A percentile compares a stretch with the other conserved stretches of the same genome.
Conservation (phyloP, 2,797 vertebrate genomes). For the Thaleichthys pacificus region DNA sequence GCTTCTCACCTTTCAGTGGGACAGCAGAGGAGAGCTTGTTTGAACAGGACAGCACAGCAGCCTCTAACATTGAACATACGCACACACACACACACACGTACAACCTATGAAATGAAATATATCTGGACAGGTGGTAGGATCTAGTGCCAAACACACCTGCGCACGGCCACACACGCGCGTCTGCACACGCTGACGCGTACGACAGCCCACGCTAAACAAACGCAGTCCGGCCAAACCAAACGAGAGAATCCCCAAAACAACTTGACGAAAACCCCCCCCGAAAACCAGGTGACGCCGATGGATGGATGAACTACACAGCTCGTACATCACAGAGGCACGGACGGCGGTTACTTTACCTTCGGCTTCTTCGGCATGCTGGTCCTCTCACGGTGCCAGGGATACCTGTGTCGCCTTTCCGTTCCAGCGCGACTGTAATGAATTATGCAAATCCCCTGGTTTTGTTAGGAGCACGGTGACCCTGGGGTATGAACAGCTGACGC, state of each 20-base stretch:
- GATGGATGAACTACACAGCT: not conserved
- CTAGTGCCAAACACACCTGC: slow-evolving; percentile 25
- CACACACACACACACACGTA: not conserved
- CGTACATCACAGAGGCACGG: not conserved
- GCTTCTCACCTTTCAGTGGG: not conserved
- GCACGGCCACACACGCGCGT: not conserved
- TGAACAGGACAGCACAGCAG: not conserved
- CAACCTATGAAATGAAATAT: not conserved
- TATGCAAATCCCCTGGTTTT: slow-evolving; percentile 73
- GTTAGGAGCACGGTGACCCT: slow-evolving; percentile 65
- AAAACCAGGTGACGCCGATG: not conserved
- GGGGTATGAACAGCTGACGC: slow-evolving; percentile 61
- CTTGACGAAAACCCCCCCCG: not conserved
- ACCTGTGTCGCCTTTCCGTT: slow-evolving; percentile 61
- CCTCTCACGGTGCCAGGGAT: slow-evolving; percentile 53
- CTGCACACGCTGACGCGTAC: not conserved
- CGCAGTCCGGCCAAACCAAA: not conserved
- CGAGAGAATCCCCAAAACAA: not conserved
- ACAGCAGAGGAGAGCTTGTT: slow-evolving; percentile 6
- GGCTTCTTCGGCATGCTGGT: slow-evolving; percentile 74
- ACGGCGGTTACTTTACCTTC: slow-evolving; percentile 64
- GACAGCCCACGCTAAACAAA: not conserved
- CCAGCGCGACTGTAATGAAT: slow-evolving; percentile 70
- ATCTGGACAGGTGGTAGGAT: slow-evolving; percentile 1
- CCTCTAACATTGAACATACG: not conserved